phyloP scores from a whole-genome alignment of 2,888 invertebrate species.

The Julus scandinavius region DNA sequence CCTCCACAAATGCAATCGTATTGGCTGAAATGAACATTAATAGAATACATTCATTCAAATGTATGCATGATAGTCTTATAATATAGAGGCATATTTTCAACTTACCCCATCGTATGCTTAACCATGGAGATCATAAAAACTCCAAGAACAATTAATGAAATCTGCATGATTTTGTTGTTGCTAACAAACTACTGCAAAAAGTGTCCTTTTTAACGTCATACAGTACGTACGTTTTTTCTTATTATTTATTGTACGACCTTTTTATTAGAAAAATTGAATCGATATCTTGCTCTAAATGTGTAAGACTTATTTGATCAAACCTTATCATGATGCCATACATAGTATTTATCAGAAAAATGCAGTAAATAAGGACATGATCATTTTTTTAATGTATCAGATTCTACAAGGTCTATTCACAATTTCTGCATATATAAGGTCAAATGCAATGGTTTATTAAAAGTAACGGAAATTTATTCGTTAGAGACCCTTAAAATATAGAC shows the following conservation, averaged over 20 bases:
- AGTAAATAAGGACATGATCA: background rate
- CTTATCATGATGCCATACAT: background rate
- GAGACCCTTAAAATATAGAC: no score
- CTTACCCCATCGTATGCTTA: background rate
- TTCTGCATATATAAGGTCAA: no score
- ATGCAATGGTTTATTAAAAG: no score
- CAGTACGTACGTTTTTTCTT: background rate
- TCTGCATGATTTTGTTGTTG: background rate
- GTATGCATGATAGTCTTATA: background rate
- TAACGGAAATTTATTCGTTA: no score
- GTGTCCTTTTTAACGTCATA: background rate
- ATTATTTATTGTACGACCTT: background rate
- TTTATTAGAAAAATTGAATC: background rate
- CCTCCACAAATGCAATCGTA: slow-evolving; percentile 42
- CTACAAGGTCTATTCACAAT: no score
- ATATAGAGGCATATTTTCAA: background rate
- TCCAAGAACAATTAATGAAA: background rate
- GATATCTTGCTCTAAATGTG: background rate
- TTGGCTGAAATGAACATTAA: slow-evolving; percentile 22
- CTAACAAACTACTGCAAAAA: background rate
- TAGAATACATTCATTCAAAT: background rate
- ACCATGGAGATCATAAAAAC: background rate
- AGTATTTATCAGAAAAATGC: background rate
- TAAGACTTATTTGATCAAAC: background rate
- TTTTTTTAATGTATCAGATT: no score